Evolutionary conservation across 2,113 vertebrate species (phyloP).

Genomic region (Gadus chalcogrammus): DNA sequence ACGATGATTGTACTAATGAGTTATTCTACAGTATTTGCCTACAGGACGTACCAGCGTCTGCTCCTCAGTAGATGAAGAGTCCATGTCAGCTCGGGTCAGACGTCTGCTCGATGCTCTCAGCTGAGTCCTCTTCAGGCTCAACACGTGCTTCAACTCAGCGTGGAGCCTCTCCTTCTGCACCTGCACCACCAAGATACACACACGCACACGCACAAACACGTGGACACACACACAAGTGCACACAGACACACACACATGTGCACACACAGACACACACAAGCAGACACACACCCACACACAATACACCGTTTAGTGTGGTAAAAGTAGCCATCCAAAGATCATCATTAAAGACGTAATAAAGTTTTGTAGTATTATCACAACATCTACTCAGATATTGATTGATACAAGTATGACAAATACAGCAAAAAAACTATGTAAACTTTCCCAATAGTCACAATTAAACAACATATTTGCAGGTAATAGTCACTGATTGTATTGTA

Average conservation of each 20-base stretch:
- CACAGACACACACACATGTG: no score
- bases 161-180: slow-evolving; percentile 84
- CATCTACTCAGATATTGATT: no score
- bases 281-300: no score
- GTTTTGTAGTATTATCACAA: neutral
- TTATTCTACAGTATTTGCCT: neutral
- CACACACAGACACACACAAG: no score
- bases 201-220: no score
- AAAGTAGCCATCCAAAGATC: no score
- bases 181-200: slow-evolving; percentile 43
- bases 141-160: slow-evolving; percentile 82
- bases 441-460: neutral
- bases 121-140: slow-evolving; percentile 76
- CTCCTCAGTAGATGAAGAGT: slow-evolving; percentile 44
- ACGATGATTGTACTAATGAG: neutral
- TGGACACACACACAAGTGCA: no score
- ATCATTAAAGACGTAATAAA: no score
- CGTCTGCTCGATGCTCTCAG: slow-evolving; percentile 58
- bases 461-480: no score
- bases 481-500: no score
- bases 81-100: slow-evolving; percentile 63
- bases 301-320: no score
- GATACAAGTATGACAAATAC: neutral
- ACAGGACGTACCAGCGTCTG: slow-evolving; percentile 48
- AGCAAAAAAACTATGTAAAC: neutral